Evolutionary conservation across 2,113 vertebrate species (phyloP).

Genomic region (Cercopithecus mona): DNA sequence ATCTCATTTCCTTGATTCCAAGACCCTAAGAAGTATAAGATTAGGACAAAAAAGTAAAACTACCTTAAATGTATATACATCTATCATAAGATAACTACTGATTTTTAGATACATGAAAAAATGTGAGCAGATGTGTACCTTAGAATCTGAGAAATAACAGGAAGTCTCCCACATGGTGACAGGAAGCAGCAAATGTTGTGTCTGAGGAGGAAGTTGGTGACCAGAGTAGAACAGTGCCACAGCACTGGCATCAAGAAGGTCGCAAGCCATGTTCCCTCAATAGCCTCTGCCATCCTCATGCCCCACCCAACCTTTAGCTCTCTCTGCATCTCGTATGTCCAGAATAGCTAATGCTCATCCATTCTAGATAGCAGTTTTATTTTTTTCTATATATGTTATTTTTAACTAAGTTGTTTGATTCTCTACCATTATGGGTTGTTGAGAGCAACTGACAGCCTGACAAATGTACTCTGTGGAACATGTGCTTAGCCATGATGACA

Average conservation of each 20-base stretch:
- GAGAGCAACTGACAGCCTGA: conserved; percentile 47
- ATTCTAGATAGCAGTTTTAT: not conserved
- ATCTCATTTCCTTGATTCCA: not conserved
- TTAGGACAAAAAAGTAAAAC: not conserved
- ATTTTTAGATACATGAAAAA: not conserved
- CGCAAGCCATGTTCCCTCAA: rapidly evolving
- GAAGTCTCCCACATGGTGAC: not conserved
- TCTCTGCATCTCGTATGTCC: not conserved
- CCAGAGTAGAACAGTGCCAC: rapidly evolving
- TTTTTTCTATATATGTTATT: not conserved
- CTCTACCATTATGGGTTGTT: not conserved
- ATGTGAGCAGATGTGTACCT: not conserved
- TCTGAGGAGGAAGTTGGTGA: not conserved
- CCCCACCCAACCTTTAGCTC: not conserved
- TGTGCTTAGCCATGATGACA: not conserved
- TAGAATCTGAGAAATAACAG: not conserved
- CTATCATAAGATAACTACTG: not conserved
- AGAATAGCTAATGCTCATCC: not conserved
- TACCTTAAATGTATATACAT: not conserved
- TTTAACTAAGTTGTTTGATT: conserved; percentile 24
- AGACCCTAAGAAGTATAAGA: not conserved
- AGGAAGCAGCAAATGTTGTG: not conserved
- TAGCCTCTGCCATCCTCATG: not conserved
- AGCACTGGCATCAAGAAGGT: rapidly evolving
- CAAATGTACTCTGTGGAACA: not conserved